Percentiles rank a stretch among this genome's conserved stretches.
Evolutionary conservation across 1,140 invertebrate species (phyloP).

Genomic region (Drosophila arawakana): DNA sequence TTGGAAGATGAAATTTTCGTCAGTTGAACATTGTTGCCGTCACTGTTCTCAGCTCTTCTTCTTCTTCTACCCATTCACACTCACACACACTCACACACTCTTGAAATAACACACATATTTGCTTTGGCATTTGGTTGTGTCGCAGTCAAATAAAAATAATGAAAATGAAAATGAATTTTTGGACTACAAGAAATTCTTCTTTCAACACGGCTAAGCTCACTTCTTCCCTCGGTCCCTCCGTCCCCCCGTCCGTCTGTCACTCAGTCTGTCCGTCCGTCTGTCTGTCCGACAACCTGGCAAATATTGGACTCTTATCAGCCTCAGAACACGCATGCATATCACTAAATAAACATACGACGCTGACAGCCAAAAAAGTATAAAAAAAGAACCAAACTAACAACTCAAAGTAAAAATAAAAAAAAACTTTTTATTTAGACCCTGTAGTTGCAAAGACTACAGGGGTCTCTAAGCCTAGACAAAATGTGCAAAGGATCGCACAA

Average conservation of each 20-base stretch:
- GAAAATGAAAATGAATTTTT: constrained; percentile 60
- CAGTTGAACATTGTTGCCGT: constrained; percentile 44
- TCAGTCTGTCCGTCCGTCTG: neutral
- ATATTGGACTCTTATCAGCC: constrained; percentile 54
- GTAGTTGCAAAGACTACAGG: too few relatives aligned
- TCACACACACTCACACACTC: constrained; percentile 19
- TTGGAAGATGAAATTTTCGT: constrained; percentile 6
- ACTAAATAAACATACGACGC: constrained; percentile 49
- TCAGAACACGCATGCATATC: constrained; percentile 49
- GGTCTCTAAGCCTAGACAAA: too few relatives aligned
- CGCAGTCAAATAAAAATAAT: constrained; percentile 50
- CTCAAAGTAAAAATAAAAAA: constrained; percentile 25
- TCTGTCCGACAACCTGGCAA: constrained; percentile 31
- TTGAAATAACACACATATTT: constrained; percentile 49
- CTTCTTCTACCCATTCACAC: neutral
- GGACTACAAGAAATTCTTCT: constrained; percentile 46
- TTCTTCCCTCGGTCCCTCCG: neutral
- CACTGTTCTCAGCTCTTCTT: constrained; percentile 4
- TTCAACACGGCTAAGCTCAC: constrained; percentile 31
- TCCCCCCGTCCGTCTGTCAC: neutral
- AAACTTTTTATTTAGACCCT: neutral
- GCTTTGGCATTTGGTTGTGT: constrained; percentile 71
- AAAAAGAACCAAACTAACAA: constrained; percentile 14
- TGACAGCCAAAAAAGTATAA: constrained; percentile 20
- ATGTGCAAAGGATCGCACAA: too few relatives aligned